Evolutionary conservation across 1,140 invertebrate genomes (phyloP), one percentile per base, ranked within the genome.

Genomic region (Leguminivora glycinivorella): DNA sequence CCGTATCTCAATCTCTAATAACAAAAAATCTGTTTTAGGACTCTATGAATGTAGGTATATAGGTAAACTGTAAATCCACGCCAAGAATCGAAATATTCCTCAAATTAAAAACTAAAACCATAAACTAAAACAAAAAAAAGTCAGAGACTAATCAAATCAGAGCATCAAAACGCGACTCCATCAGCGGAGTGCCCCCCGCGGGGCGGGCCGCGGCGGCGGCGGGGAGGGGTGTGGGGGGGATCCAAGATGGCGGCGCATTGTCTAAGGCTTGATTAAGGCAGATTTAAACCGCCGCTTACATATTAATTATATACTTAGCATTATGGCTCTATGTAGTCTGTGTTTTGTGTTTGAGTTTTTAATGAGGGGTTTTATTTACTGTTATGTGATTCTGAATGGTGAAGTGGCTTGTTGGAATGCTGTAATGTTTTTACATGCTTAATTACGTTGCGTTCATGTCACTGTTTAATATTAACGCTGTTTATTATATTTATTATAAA

Each of bases 251-350:
- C 88, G 78, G 88, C 81, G 80, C 77, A 80, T 85, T 87, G 85
- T 85, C 85, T 88, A 83, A 87, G 80, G 75, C 78, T 82, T 88
- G 83, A 87, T 88, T 86, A 86, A 78, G 76, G 80, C 78, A 76
- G 79, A 82, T 82, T 81, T 81, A 81, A 84, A 84, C 76, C 66
- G 72, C 67, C 77, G 79, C 79, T 82, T 85, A 86, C 85, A 89
- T 89, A 87, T 87, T 89, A 88, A 89, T 89, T 89, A 89, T 88
- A 79, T 89, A 86, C 86, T 89, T 80, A 81, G 70, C 67, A 31
- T 34, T 34, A 38, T 17, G 25, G 56, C 58, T 22, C 22, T 63
- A 63, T 63, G n/a, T 63, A 34, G 25, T 29, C 58, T 17, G 22
- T 58, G 14, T 29, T 63, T 63, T 31, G 29, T 63, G 58, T 22